These are phyloP conservation scores for Ichneumoninae sp. DNA, from an alignment of 2,888 invertebrate genomes.

Conservation along the genomic window DNA sequence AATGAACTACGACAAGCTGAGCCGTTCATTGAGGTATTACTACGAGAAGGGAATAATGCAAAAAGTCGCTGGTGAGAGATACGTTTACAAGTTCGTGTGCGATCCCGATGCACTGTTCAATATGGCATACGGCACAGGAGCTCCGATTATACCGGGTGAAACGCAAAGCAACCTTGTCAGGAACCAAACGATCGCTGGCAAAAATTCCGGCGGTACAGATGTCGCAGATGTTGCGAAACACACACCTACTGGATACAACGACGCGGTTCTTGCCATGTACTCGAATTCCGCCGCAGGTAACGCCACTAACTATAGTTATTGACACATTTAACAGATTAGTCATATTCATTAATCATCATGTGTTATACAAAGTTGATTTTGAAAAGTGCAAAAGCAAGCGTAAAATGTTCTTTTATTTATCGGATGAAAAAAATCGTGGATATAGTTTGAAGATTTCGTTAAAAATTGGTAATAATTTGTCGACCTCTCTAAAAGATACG, in stretches of 20 bases:
- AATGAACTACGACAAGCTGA: conserved; percentile 98
- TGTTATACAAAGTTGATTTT: not conserved
- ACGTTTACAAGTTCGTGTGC: conserved; percentile 98
- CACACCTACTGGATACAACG: conserved; percentile 75
- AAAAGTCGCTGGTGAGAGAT: conserved; percentile 97
- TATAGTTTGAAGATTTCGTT: no score
- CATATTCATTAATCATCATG: not conserved
- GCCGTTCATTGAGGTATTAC: conserved; percentile 96
- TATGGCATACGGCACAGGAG: conserved; percentile 88
- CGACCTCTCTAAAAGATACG: no score
- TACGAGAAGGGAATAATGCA: conserved; percentile 99
- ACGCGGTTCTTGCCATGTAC: conserved; percentile 81
- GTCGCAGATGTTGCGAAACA: conserved; percentile 75
- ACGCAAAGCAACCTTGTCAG: conserved; percentile 73
- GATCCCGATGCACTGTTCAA: conserved; percentile 96
- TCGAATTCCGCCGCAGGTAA: conserved; percentile 78
- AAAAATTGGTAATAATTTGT: no score
- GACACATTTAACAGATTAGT: not conserved
- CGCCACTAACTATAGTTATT: not conserved
- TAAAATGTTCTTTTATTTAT: no score
- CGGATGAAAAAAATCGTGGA: no score
- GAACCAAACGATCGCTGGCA: conserved; percentile 74
- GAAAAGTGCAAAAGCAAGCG: not conserved
- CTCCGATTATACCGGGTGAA: conserved; percentile 74
- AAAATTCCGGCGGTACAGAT: conserved; percentile 70